These are phyloP conservation scores for Pseudobourletiella spinata DNA, from an alignment of 1,140 invertebrate genomes.

Conservation along the genomic window DNA sequence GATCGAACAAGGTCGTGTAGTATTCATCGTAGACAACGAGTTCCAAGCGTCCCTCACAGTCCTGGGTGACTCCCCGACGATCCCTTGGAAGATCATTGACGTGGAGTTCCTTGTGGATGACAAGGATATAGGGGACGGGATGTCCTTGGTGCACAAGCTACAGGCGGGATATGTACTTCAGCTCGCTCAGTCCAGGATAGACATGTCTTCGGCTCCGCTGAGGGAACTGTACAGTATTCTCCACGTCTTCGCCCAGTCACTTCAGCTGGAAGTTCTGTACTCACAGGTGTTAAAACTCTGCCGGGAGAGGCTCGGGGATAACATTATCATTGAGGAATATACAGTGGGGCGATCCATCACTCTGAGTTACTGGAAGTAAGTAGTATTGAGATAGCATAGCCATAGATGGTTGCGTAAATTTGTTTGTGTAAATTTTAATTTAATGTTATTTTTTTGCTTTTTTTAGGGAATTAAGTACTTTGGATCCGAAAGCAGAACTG, in stretches of 20 bases:
- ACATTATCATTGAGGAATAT: slow-evolving; percentile 89
- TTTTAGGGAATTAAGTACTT: slow-evolving; percentile 28
- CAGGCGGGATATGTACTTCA: slow-evolving; percentile 90
- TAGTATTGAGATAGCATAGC: too few relatives aligned
- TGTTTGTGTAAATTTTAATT: slow-evolving; percentile 6
- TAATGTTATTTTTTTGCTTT: slow-evolving; percentile 19
- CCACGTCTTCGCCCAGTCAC: slow-evolving; percentile 88
- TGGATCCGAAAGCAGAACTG: slow-evolving; percentile 67
- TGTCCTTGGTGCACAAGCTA: slow-evolving; percentile 81
- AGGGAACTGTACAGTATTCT: slow-evolving; percentile 79
- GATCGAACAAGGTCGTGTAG: slow-evolving; percentile 85
- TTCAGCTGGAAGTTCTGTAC: slow-evolving; percentile 90
- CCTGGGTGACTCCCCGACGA: slow-evolving; percentile 86
- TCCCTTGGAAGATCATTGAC: slow-evolving; percentile 90
- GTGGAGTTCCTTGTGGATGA: slow-evolving; percentile 94
- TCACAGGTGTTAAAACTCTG: slow-evolving; percentile 85
- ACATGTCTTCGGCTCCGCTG: slow-evolving; percentile 66
- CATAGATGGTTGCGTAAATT: too few relatives aligned
- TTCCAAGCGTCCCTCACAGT: slow-evolving; percentile 91
- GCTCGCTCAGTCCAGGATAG: slow-evolving; percentile 75
- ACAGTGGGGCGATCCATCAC: slow-evolving; percentile 74
- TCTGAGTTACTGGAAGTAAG: slow-evolving; percentile 85
- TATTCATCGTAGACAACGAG: slow-evolving; percentile 90
- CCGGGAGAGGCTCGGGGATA: slow-evolving; percentile 76
- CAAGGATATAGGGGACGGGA: slow-evolving; percentile 93